Evolutionary conservation across 2,113 vertebrate genomes (phyloP), one percentile per base, ranked within the genome.

Genomic region (Trogon surrucura): DNA sequence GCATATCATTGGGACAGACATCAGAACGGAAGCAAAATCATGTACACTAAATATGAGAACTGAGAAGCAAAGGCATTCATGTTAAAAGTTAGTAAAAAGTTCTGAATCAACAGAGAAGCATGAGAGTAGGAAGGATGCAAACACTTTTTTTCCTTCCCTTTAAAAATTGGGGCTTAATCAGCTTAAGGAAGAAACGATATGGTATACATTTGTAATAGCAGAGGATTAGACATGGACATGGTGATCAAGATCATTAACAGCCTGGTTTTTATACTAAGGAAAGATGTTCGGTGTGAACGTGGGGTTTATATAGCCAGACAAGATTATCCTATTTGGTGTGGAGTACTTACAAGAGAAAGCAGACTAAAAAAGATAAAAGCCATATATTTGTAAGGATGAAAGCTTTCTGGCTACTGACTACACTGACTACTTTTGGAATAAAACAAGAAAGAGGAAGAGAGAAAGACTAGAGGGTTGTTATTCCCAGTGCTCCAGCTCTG

Each of bases 321-420:
- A 85, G 85, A 75, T 91, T 80, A 73, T 50, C 75, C 36, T 80
- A 14, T 50, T 84, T 73, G 62, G 41, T 80, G 47, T 32, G 36
- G 41, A 93, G 27, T n/a, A 73, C 73, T 83, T 70, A 50, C 75
- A 92, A 57, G 58, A 73, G 80, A 87, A 85, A 64, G 16, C 9
- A 80, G 27, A 54, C 29, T 47, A 93, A 38, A 25, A n/a, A 93
- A 94, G 82, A 88, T 67, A 83, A 93, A 92, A 95, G 75, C 51
- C 64, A 41, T 65, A 29, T 17, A 62, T 80, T 66, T 94, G 34
- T 74, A 66, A 90, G 64, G 67, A 92, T 77, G 80, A 93, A 88
- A 94, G 71, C 25, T 30, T 70, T 34, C 64, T 80, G n/a, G n/a
- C n/a, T n/a, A n/a, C n/a, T n/a, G n/a, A n/a, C n/a, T n/a, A n/a